A percentile compares a stretch with the other conserved stretches of the same genome.
These are phyloP conservation scores for Yponomeuta malinellus DNA, from an alignment of 2,888 invertebrate genomes.

Conservation along the genomic window DNA sequence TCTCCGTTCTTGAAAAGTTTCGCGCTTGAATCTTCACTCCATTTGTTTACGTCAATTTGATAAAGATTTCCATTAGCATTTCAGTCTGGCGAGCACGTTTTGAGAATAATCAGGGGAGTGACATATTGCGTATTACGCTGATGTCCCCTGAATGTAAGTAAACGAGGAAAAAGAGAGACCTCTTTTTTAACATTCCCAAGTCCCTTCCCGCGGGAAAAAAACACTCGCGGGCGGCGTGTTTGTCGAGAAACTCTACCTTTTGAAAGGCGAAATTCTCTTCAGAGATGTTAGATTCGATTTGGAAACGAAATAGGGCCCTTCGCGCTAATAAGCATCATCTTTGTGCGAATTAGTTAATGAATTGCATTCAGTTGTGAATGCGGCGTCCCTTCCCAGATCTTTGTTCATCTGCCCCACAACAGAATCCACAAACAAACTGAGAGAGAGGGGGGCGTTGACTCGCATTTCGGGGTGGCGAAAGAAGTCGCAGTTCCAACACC, in stretches of 20 bases:
- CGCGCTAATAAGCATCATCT: not conserved
- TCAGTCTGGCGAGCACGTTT: not conserved
- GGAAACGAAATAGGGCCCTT: not conserved
- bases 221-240: not conserved
- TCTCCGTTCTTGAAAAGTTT: not conserved
- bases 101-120: not conserved
- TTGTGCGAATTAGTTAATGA: not conserved
- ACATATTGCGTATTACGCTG: conserved; percentile 3
- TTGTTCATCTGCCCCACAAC: conserved; percentile 5
- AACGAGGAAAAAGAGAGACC: not conserved
- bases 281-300: not conserved
- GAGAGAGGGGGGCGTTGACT: not conserved
- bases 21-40: not conserved
- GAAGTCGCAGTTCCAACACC: not conserved
- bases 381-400: not conserved
- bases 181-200: not conserved
- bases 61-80: conserved; percentile 3
- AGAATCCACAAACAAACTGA: conserved; percentile 1
- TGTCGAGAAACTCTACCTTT: not conserved
- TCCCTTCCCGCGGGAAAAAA: not conserved
- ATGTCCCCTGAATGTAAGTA: not conserved
- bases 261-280: not conserved
- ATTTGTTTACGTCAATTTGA: conserved; percentile 1
- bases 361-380: conserved; percentile 3
- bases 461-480: not conserved